Percentiles rank a stretch among this genome's conserved stretches.
These are phyloP conservation scores for Aplochiton taeniatus DNA, from an alignment of 2,797 vertebrate species.

Conservation along the genomic window DNA sequence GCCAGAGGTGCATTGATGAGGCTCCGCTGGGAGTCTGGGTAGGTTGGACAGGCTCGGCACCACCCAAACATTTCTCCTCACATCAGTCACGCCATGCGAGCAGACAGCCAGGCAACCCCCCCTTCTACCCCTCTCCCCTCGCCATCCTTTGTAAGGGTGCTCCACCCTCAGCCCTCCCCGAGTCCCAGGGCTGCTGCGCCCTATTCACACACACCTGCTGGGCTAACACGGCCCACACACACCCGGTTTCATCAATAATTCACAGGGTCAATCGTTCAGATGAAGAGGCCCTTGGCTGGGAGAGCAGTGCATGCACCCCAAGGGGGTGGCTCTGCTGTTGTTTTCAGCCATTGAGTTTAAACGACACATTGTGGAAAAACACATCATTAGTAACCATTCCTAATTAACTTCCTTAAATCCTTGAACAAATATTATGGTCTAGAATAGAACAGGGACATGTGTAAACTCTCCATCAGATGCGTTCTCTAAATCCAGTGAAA, in stretches of 20 bases:
- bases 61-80: conserved; percentile 79
- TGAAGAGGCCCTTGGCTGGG: conserved; percentile 13
- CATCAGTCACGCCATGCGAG: conserved; percentile 66
- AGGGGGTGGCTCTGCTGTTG: conserved; percentile 1
- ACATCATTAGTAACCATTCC: no score
- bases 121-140: neutral
- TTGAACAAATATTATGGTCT: no score
- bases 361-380: no score
- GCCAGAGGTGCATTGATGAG: conserved; percentile 56
- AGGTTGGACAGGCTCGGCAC: conserved; percentile 50
- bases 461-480: no score
- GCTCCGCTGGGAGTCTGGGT: conserved; percentile 54
- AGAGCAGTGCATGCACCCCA: conserved; percentile 4
- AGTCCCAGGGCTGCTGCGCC: conserved; percentile 23
- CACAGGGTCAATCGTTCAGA: conserved; percentile 48
- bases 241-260: conserved; percentile 68
- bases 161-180: conserved; percentile 5
- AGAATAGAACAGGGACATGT: no score
- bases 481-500: no score
- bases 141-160: neutral
- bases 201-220: conserved; percentile 61
- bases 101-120: conserved; percentile 42
- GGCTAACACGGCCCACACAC: conserved; percentile 33
- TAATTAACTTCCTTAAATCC: no score
- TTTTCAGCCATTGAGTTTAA: conserved; percentile 25